These are phyloP conservation scores for Osmerus mordax DNA, from an alignment of 2,113 vertebrate species.

Conservation along the genomic window DNA sequence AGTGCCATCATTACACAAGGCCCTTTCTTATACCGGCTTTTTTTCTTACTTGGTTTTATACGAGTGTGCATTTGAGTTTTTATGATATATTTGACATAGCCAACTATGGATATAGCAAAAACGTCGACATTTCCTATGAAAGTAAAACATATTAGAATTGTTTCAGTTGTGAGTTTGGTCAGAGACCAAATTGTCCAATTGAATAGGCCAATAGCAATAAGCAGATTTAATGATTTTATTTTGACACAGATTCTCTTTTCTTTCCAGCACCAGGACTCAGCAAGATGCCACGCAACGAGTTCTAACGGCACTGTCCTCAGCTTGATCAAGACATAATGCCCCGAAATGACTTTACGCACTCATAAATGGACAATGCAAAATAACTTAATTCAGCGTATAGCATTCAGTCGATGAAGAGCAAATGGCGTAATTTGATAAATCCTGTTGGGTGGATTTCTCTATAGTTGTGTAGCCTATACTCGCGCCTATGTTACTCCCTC, in stretches of 20 bases:
- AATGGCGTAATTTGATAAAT: conserved; percentile 78
- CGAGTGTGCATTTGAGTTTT: background rate
- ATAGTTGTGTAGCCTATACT: conserved; percentile 80
- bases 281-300: conserved; percentile 91
- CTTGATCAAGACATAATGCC: conserved; percentile 79
- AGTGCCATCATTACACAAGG: conserved; percentile 43
- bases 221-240: conserved; percentile 26
- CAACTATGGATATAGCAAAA: background rate
- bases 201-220: background rate
- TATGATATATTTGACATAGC: no score
- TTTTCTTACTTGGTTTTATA: background rate
- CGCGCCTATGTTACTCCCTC: conserved; percentile 74
- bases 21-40: conserved; percentile 8
- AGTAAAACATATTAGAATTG: background rate
- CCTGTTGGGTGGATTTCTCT: conserved; percentile 80
- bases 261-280: conserved; percentile 88
- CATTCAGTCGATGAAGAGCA: conserved; percentile 77
- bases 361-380: conserved; percentile 68
- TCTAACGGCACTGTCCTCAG: conserved; percentile 91
- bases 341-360: conserved; percentile 41
- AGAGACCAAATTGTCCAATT: no score
- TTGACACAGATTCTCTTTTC: conserved; percentile 63
- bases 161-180: background rate
- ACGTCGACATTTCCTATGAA: background rate
- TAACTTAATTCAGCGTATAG: conserved; percentile 71